Base-by-base conservation (phyloP, 1,140 invertebrate species). In the Psix sp. region DNA sequence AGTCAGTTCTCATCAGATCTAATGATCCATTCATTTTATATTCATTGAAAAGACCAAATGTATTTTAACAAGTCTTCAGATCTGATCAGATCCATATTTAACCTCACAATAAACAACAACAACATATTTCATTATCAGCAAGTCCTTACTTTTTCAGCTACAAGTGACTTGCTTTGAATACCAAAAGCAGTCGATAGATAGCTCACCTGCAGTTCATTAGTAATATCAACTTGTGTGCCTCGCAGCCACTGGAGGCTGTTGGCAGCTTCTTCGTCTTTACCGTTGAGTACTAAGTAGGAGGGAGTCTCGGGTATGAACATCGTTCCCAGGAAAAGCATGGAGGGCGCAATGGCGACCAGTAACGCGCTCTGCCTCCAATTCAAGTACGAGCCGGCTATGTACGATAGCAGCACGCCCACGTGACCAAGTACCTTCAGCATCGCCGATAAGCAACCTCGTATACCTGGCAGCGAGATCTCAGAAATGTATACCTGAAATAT, bases 401-500 rank as follows among this genome's bases (percentile, higher is more conserved):
- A 96, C 3, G 93, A 92, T 18, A 94, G 89, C 3, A 96, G 87
- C 35, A 96, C 92, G 9, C 96, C 96, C 20, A 95, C 89, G 77
- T 95, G 94, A n/a, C 93, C 92, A 52, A 92, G 90, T 29, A 96
- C 91, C 86, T 97, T 96, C 33, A 94, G 87, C 63, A 95, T 91
- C 5, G 95, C 93, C 71, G 94, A 95, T 14, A 97, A 88, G 65
- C 93, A 92, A 1, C 95, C 96, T 74, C 96, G 86, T 52, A 96
- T 93, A 43, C 93, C 91, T 10, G 95, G 93, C 24, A 94, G 91
- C 9, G 95, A 93, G 75, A 96, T 96, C 89, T 98, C 96, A 51
- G 94, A 95, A 65, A 97, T 92, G 86, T 97, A 97, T 49, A 96
- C 92, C 91, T 93, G 14, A 71, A 77, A 62, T 48, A 45, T 20